Conservation (phyloP, 2,888 invertebrate species). For the Pedicia rivosa region DNA sequence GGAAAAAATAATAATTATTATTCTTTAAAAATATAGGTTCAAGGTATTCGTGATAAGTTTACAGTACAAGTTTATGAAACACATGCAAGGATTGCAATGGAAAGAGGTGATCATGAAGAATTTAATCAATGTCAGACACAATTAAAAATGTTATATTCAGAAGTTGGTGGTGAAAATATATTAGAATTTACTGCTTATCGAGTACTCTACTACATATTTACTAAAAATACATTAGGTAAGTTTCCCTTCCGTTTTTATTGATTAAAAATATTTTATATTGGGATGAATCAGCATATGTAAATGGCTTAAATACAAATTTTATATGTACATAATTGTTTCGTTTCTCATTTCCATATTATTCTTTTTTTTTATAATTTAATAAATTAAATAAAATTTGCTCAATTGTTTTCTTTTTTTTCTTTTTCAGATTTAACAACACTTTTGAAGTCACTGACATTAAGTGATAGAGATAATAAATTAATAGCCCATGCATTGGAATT, state of each 20-base stretch:
- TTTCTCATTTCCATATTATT: not conserved
- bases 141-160: slow-evolving; percentile 82
- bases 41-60: slow-evolving; percentile 86
- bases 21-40: slow-evolving; percentile 76
- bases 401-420: slow-evolving; percentile 7
- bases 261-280: not conserved
- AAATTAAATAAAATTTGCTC: too few species aligned
- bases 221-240: slow-evolving; percentile 90
- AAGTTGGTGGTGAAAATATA: slow-evolving; percentile 57
- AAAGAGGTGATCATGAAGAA: slow-evolving; percentile 96
- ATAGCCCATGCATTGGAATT: slow-evolving; percentile 76
- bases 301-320: not conserved
- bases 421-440: slow-evolving; percentile 79
- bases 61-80: slow-evolving; percentile 98
- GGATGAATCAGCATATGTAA: not conserved
- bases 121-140: slow-evolving; percentile 99
- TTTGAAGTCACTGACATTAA: slow-evolving; percentile 59
- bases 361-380: not conserved
- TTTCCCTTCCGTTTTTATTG: slow-evolving; percentile 8
- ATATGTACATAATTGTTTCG: not conserved
- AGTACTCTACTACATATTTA: slow-evolving; percentile 93
- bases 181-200: slow-evolving; percentile 94
- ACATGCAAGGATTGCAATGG: slow-evolving; percentile 93
- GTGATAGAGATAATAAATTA: slow-evolving; percentile 65
- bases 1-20: too few species aligned